phyloP scores from a whole-genome alignment of 2,888 invertebrate species.

The Papilio demoleus region DNA sequence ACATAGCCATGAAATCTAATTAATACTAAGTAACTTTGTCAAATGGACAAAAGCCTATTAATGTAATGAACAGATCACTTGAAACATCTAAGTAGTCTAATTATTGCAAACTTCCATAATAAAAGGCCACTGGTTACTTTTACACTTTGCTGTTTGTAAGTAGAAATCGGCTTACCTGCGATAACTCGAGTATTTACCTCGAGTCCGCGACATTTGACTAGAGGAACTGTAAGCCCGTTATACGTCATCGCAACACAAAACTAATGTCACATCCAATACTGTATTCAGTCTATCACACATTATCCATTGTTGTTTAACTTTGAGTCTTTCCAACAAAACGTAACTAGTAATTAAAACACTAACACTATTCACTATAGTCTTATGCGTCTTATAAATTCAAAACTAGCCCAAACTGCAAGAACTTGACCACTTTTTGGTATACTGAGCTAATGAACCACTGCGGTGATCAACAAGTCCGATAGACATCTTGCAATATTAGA shows the following conservation, averaged over 20 bases:
- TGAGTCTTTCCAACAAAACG: not conserved
- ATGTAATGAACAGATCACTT: slow-evolving; percentile 10
- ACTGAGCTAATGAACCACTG: too few species aligned
- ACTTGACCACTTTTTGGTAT: not conserved
- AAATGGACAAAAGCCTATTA: slow-evolving; percentile 18
- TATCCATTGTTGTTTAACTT: slow-evolving; percentile 12
- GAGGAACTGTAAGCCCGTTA: slow-evolving; percentile 29
- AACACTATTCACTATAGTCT: slow-evolving; percentile 38
- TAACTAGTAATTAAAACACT: slow-evolving; percentile 34
- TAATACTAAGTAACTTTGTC: slow-evolving; percentile 11
- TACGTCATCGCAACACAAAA: slow-evolving; percentile 21
- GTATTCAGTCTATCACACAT: slow-evolving; percentile 26
- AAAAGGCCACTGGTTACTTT: slow-evolving; percentile 57
- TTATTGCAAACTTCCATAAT: slow-evolving; percentile 52
- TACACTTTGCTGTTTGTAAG: slow-evolving; percentile 42
- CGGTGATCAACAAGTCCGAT: too few species aligned
- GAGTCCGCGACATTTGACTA: slow-evolving; percentile 36
- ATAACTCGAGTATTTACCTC: not conserved
- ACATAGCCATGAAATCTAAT: slow-evolving; percentile 10
- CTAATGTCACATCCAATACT: slow-evolving; percentile 22
- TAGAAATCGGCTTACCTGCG: slow-evolving; percentile 40
- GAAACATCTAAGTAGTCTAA: slow-evolving; percentile 41
- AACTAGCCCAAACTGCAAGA: slow-evolving; percentile 8
- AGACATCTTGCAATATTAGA: too few species aligned
- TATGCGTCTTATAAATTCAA: slow-evolving; percentile 21